A percentile compares a stretch with the other conserved stretches of the same genome.
These are phyloP conservation scores for Meloidogyne hapla DNA, from an alignment of 1,140 invertebrate genomes.

Conservation along the genomic window DNA sequence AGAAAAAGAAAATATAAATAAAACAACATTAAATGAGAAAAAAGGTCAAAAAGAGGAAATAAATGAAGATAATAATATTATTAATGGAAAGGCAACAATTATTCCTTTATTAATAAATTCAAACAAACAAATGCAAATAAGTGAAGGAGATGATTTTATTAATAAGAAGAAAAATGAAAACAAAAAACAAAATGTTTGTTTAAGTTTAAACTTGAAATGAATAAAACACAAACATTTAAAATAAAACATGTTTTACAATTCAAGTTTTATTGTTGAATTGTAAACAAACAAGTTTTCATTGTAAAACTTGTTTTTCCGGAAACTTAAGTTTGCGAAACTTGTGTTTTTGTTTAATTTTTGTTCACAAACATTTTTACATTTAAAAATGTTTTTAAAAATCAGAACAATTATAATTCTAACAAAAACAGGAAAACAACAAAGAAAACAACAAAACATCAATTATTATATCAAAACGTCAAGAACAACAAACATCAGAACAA, in stretches of 20 bases:
- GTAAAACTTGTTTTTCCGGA: too few relatives aligned
- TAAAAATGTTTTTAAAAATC: neutral
- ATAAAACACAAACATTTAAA: too few relatives aligned
- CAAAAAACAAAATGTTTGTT: conserved; percentile 1
- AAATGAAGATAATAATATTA: neutral
- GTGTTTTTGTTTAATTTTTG: too few relatives aligned
- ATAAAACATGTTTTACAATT: too few relatives aligned
- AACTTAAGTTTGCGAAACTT: too few relatives aligned
- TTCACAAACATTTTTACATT: neutral
- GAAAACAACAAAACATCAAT: conserved; percentile 11
- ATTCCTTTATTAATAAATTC: neutral
- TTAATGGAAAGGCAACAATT: conserved; percentile 8
- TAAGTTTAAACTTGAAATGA: neutral
- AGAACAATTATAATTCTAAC: neutral
- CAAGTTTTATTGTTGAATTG: too few relatives aligned
- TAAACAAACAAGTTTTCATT: too few relatives aligned
- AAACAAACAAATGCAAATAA: conserved; percentile 3
- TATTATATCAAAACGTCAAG: neutral
- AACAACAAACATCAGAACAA: neutral
- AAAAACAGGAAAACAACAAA: conserved; percentile 2
- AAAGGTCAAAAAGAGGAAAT: conserved; percentile 16
- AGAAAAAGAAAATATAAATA: conserved; percentile 8
- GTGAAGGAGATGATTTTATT: neutral
- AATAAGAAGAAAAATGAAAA: neutral
- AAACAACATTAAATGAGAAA: neutral